Evolutionary conservation across 1,140 invertebrate genomes (phyloP).

Genomic region (Helicoverpa armigera): DNA sequence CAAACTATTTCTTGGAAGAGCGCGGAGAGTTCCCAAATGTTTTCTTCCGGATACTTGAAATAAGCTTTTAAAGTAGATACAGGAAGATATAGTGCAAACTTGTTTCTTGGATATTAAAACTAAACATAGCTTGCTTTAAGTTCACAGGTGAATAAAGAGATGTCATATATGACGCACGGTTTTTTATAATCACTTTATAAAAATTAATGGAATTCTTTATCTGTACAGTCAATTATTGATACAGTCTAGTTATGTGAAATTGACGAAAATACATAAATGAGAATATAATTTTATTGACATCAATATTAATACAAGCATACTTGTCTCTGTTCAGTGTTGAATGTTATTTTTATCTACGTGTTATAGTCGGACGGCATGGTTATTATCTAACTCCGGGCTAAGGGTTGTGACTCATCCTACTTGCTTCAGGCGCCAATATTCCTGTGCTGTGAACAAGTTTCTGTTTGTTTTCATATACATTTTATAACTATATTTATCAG

Average conservation of each 20-base stretch:
- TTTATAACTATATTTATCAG: neutral
- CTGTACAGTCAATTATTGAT: too few species aligned
- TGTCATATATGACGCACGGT: too few species aligned
- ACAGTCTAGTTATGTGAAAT: too few species aligned
- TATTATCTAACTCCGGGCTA: constrained; percentile 2
- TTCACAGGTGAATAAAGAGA: too few species aligned
- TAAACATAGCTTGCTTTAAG: neutral
- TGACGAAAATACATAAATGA: neutral
- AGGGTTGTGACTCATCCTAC: constrained; percentile 1
- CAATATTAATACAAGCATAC: neutral
- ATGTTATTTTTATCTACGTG: constrained; percentile 10
- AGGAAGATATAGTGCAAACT: neutral
- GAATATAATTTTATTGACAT: constrained; percentile 7
- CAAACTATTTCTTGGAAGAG: constrained; percentile 1
- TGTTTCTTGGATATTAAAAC: neutral
- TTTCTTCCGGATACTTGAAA: neutral
- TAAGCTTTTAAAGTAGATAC: neutral
- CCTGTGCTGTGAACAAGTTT: constrained; percentile 1
- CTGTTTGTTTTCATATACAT: neutral
- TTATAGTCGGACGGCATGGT: neutral
- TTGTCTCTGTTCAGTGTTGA: constrained; percentile 9
- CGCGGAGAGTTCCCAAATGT: neutral
- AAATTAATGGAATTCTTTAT: too few species aligned
- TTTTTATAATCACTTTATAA: too few species aligned
- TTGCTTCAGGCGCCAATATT: constrained; percentile 6